Evolutionary conservation across 1,140 invertebrate species (phyloP), one percentile per base, ranked within the genome.

Genomic region (Oscheius sp.): DNA sequence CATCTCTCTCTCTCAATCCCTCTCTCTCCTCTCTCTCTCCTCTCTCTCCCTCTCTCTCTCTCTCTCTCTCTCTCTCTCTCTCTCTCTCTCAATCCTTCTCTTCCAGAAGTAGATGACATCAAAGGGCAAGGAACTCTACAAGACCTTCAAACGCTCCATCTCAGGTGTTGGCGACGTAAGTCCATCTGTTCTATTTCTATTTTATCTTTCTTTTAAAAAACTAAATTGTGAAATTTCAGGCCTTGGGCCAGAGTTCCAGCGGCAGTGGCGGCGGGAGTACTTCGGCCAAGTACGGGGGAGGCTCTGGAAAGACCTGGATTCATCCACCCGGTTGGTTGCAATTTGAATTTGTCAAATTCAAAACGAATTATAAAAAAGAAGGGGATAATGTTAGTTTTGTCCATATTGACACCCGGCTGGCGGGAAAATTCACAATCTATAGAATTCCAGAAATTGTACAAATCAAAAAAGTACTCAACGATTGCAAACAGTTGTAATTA

Each of bases 71-170:
- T 42, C 18, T 35, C 23, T 36, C 35, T 35, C 28, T 55, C 36
- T 65, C 26, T 29, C 42, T 71, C 15, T 35, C 18, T 2, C n/a
- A n/a, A 59, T 64, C 28, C 2, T 70, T 42, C 55, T 38, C 23
- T 49, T 23, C 4, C 32, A 20, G 23, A 31, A 1, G 10, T 7
- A 34, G 26, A 63, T 63, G 61, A 59, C 49, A 34, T 32, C 58
- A 52, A 58, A 68, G 52, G 67, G 67, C 3, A 68, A 68, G 45
- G 67, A 68, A 32, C 52, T 71, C 7, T 71, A 71, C 23, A 71
- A 71, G n/a, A 71, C 69, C 13, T 65, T 71, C 29, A 71, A 71
- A 38, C 10, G 61, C 31, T 71, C 69, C 1, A 58, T 71, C 2
- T 71, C 69, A 0, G 67, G 67, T 2, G 55, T 68, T 13, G 67